Conservation (phyloP, 1,140 invertebrate species). For the Druon quercuslanigerum region DNA sequence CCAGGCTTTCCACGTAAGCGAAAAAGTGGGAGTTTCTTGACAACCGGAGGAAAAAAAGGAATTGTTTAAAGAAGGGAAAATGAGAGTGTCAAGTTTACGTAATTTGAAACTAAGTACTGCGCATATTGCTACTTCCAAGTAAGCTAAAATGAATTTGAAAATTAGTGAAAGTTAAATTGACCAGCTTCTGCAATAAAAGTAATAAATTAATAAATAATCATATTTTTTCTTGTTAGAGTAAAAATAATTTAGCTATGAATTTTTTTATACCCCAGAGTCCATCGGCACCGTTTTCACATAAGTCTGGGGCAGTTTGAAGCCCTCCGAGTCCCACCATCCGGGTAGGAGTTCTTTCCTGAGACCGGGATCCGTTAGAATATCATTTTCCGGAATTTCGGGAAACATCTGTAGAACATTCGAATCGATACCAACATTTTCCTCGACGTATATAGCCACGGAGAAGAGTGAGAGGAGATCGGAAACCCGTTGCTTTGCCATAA, state of each 20-base stretch:
- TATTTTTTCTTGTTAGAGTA: too few species aligned
- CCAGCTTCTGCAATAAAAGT: too few species aligned
- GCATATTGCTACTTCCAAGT: too few species aligned
- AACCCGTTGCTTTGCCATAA: slow-evolving; percentile 67
- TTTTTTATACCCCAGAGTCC: slow-evolving; percentile 61
- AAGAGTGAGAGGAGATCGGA: slow-evolving; percentile 59
- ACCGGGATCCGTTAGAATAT: slow-evolving; percentile 70
- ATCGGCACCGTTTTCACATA: slow-evolving; percentile 71
- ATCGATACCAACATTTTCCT: slow-evolving; percentile 56
- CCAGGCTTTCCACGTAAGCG: too few species aligned
- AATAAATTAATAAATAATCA: too few species aligned
- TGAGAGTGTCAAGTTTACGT: too few species aligned
- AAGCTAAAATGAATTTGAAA: too few species aligned
- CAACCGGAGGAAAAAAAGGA: too few species aligned
- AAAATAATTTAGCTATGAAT: slow-evolving; percentile 32
- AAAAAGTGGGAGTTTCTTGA: too few species aligned
- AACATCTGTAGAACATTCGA: slow-evolving; percentile 65
- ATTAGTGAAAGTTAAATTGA: too few species aligned
- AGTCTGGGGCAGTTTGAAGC: slow-evolving; percentile 71
- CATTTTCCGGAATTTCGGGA: slow-evolving; percentile 68
- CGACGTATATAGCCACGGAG: slow-evolving; percentile 61
- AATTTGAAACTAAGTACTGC: background rate
- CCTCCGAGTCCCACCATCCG: slow-evolving; percentile 69
- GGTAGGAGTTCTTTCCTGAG: slow-evolving; percentile 68
- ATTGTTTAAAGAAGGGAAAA: too few species aligned